Conservation (phyloP, 1,140 invertebrate species). For the Drosophila orena region DNA sequence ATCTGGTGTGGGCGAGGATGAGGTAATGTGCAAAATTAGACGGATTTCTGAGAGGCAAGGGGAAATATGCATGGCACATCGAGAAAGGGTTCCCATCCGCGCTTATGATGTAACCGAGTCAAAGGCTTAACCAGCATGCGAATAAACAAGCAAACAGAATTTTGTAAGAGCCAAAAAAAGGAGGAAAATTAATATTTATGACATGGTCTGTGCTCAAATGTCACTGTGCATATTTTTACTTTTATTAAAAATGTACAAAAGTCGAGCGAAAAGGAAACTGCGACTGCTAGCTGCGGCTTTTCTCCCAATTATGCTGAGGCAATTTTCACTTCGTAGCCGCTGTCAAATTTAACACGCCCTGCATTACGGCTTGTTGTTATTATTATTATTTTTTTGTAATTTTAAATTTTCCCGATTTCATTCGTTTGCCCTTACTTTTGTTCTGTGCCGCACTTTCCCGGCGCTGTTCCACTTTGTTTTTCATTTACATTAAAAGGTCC, state of each 20-base stretch:
- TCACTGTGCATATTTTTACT: constrained; percentile 72
- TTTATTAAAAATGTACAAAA: constrained; percentile 67
- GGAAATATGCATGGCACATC: constrained; percentile 43
- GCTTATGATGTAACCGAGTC: constrained; percentile 46
- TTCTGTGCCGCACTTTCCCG: background rate
- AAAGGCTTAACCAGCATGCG: constrained; percentile 66
- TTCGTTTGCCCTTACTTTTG: constrained; percentile 37
- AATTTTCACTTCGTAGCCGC: constrained; percentile 81
- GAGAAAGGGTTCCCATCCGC: background rate
- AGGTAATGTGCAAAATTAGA: constrained; percentile 58
- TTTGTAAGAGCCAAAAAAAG: constrained; percentile 37
- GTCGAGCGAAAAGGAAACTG: constrained; percentile 30
- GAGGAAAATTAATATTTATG: constrained; percentile 73
- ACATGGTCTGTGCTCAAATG: constrained; percentile 72
- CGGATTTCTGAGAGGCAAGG: constrained; percentile 65
- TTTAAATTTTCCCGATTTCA: constrained; percentile 51
- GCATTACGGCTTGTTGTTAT: constrained; percentile 59
- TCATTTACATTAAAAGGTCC: constrained; percentile 64
- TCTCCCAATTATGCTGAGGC: constrained; percentile 71
- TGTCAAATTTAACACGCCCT: constrained; percentile 77
- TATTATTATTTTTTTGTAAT: constrained; percentile 30
- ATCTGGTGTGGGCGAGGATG: background rate
- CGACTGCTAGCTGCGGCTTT: constrained; percentile 17
- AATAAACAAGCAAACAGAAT: constrained; percentile 60
- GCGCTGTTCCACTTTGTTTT: constrained; percentile 26